phyloP scores from a whole-genome alignment of 2,797 vertebrate species.

The Esox lucius region DNA sequence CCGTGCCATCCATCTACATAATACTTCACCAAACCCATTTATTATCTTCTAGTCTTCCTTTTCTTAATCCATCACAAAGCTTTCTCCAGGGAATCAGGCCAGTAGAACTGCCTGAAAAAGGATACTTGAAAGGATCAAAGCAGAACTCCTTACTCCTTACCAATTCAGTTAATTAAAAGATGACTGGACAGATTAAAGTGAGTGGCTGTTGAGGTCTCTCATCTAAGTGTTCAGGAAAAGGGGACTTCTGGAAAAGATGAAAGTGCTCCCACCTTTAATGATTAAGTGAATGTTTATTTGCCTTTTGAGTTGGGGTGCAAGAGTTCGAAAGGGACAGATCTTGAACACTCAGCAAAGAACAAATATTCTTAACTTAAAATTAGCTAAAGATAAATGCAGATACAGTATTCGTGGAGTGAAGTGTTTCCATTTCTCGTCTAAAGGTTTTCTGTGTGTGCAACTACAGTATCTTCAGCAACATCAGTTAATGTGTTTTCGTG shows the following conservation, averaged over 20 bases:
- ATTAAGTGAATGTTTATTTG: slow-evolving; percentile 50
- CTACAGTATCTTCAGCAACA: background rate
- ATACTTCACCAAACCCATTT: slow-evolving; percentile 19
- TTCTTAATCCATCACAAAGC: slow-evolving; percentile 32
- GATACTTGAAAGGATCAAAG: slow-evolving; percentile 66
- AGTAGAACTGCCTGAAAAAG: slow-evolving; percentile 53
- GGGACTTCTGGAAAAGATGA: slow-evolving; percentile 71
- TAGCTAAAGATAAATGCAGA: background rate
- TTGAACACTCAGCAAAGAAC: background rate
- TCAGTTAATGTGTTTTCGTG: slow-evolving; percentile 15
- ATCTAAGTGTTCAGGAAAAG: slow-evolving; percentile 57
- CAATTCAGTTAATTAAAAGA: slow-evolving; percentile 72
- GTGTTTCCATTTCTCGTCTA: background rate
- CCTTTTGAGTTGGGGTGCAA: slow-evolving; percentile 22
- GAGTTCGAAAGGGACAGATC: slow-evolving; percentile 19
- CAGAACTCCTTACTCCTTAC: slow-evolving; percentile 50
- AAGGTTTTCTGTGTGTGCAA: background rate
- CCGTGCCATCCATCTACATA: slow-evolving; percentile 1
- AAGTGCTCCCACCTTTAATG: slow-evolving; percentile 57
- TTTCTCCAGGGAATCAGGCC: slow-evolving; percentile 37
- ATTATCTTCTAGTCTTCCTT: slow-evolving; percentile 12
- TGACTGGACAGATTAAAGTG: slow-evolving; percentile 65
- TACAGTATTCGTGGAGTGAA: too few species aligned
- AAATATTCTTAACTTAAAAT: background rate
- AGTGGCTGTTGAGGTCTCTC: slow-evolving; percentile 57